phyloP scores from a whole-genome alignment of 1,140 invertebrate genomes.

The Calephelis nemesis region DNA sequence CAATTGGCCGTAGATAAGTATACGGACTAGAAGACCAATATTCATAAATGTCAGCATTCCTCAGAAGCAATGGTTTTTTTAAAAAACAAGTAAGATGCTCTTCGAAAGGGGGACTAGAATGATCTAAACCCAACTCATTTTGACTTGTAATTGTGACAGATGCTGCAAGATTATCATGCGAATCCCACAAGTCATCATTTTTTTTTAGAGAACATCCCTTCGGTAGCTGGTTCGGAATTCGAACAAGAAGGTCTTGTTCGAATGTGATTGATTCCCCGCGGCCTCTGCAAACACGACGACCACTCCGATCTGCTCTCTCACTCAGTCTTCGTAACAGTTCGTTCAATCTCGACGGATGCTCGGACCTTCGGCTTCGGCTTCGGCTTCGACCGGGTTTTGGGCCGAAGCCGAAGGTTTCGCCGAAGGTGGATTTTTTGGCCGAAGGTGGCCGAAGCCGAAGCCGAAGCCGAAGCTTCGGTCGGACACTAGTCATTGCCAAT shows the following conservation, averaged over 20 bases:
- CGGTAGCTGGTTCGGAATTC: slow-evolving; percentile 1
- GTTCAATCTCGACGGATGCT: slow-evolving; percentile 3
- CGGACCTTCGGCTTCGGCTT: no score
- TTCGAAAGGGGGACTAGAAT: background rate
- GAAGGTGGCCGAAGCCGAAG: no score
- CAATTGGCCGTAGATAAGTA: slow-evolving; percentile 28
- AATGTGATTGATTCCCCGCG: background rate
- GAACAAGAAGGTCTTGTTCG: background rate
- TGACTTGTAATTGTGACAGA: slow-evolving; percentile 2
- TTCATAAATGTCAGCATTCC: slow-evolving; percentile 12
- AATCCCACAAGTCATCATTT: slow-evolving; percentile 4
- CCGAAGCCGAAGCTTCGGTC: background rate
- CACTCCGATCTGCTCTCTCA: background rate
- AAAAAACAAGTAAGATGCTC: background rate
- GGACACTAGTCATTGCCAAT: no score
- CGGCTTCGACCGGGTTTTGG: no score
- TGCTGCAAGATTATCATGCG: slow-evolving; percentile 5
- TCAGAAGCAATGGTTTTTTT: slow-evolving; percentile 4
- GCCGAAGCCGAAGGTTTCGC: no score
- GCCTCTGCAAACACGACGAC: background rate
- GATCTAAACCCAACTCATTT: slow-evolving; percentile 5
- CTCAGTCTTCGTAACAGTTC: background rate
- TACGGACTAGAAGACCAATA: slow-evolving; percentile 19
- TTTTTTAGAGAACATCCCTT: background rate
- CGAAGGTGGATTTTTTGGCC: no score